Conservation (phyloP, 2,888 invertebrate species). For the Seladonia tumulorum region DNA sequence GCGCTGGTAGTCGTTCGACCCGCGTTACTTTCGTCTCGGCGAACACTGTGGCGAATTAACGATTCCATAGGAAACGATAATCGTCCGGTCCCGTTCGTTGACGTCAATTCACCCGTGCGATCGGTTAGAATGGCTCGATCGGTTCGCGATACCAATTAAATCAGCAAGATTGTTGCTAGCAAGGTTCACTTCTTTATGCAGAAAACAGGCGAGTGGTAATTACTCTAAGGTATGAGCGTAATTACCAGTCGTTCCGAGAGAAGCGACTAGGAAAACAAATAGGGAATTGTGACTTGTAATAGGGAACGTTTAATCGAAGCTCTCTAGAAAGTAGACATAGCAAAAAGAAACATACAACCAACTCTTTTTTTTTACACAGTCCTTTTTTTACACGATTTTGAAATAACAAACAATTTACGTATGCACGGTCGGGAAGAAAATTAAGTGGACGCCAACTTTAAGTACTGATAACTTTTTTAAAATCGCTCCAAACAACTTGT, state of each 20-base stretch:
- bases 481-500: too few species aligned
- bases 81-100: not conserved
- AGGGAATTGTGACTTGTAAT: slow-evolving; percentile 17
- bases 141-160: slow-evolving; percentile 23
- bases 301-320: slow-evolving; percentile 3
- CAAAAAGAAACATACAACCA: too few species aligned
- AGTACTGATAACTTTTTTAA: too few species aligned
- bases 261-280: not conserved
- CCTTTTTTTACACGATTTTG: too few species aligned
- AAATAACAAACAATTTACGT: too few species aligned
- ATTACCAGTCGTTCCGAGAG: slow-evolving; percentile 6
- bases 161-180: not conserved
- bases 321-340: too few species aligned
- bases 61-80: slow-evolving; percentile 15
- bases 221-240: not conserved
- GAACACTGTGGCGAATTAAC: not conserved
- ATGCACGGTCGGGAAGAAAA: too few species aligned
- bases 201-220: not conserved
- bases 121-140: not conserved
- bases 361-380: too few species aligned
- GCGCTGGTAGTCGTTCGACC: not conserved
- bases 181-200: not conserved
- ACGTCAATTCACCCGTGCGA: slow-evolving; percentile 3
- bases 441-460: too few species aligned
- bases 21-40: not conserved